Conservation (phyloP, 2,888 invertebrate species). For the Serrognathus titanus region DNA sequence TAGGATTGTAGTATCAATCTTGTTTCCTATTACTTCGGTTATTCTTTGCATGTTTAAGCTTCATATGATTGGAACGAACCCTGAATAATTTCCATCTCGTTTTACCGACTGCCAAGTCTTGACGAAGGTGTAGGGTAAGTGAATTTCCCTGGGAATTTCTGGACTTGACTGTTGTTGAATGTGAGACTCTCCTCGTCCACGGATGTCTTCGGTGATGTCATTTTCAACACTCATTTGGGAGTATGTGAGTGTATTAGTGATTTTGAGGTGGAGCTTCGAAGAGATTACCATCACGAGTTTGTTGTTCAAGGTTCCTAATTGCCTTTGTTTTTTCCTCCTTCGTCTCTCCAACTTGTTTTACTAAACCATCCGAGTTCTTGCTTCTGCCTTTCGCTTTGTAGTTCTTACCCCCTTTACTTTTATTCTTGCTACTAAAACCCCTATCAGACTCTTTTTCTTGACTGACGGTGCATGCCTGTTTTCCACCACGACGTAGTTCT, state of each 20-base stretch:
- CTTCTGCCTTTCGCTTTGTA: too few species aligned
- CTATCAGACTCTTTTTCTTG: not conserved
- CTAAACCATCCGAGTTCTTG: too few species aligned
- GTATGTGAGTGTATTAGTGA: too few species aligned
- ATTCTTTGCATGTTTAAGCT: slow-evolving; percentile 31
- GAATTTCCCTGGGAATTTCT: slow-evolving; percentile 22
- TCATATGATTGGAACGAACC: slow-evolving; percentile 42
- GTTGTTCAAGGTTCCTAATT: not conserved
- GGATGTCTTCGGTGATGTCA: slow-evolving; percentile 6
- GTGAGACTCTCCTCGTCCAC: slow-evolving; percentile 27
- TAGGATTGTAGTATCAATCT: slow-evolving; percentile 46
- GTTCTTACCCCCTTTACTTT: too few species aligned
- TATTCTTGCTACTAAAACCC: too few species aligned
- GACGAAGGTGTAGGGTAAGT: slow-evolving; percentile 44
- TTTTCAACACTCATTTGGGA: not conserved
- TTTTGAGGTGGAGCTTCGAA: not conserved
- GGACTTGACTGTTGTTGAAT: slow-evolving; percentile 5
- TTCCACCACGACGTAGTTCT: too few species aligned
- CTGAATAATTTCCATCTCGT: slow-evolving; percentile 34
- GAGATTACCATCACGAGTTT: not conserved
- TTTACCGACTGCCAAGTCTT: slow-evolving; percentile 42
- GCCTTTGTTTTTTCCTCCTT: not conserved
- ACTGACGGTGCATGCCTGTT: not conserved
- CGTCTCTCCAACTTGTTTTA: not conserved
- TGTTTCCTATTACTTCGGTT: slow-evolving; percentile 44